Evolutionary conservation across 2,113 vertebrate species (phyloP).

Genomic region (Phocoena phocoena): DNA sequence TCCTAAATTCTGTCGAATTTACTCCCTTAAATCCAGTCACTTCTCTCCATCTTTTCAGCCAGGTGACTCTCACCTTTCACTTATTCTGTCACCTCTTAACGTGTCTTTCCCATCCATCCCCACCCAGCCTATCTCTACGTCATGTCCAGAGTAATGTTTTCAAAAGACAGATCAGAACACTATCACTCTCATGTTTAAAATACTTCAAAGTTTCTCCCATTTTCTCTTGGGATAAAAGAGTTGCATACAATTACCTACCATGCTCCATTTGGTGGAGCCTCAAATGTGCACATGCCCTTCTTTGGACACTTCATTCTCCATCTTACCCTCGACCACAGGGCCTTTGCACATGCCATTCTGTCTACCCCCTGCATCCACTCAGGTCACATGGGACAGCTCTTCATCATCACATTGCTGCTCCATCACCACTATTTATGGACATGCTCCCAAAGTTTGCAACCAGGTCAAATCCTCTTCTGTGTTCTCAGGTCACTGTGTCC

Average conservation of each 20-base stretch:
- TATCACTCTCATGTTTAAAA: not conserved
- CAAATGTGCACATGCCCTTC: not conserved
- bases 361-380: not conserved
- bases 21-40: not conserved
- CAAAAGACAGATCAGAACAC: not conserved
- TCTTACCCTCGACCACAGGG: not conserved
- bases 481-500: not conserved
- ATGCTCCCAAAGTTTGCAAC: not conserved
- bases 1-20: not conserved
- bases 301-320: not conserved
- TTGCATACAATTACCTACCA: not conserved
- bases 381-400: not conserved
- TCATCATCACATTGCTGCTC: not conserved
- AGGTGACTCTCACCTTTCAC: not conserved
- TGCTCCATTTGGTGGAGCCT: not conserved
- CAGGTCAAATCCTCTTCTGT: not conserved
- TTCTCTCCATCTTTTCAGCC: not conserved
- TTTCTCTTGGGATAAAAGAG: not conserved
- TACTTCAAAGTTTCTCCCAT: not conserved
- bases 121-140: not conserved
- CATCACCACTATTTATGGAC: not conserved
- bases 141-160: not conserved
- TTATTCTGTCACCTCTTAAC: not conserved
- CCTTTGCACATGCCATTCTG: not conserved
- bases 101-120: not conserved